These are phyloP conservation scores for Philereme transversata DNA, from an alignment of 2,888 invertebrate genomes.

Conservation along the genomic window DNA sequence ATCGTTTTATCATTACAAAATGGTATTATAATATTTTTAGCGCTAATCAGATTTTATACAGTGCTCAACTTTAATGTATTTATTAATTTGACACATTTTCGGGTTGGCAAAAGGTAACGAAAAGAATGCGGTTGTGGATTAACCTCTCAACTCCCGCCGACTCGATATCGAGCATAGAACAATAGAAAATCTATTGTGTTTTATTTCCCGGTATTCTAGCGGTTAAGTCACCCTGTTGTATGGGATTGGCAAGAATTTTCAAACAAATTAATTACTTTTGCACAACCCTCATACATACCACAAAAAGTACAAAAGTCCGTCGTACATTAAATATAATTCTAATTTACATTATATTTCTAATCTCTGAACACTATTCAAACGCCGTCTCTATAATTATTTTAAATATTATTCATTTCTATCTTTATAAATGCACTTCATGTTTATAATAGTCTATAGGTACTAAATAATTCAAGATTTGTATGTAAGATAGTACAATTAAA, in stretches of 20 bases:
- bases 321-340: constrained; percentile 61
- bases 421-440: constrained; percentile 83
- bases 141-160: no score
- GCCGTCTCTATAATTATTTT: constrained; percentile 61
- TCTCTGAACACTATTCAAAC: constrained; percentile 74
- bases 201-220: no score
- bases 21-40: constrained; percentile 24
- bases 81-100: constrained; percentile 65
- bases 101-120: constrained; percentile 54
- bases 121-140: constrained; percentile 21
- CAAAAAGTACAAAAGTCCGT: constrained; percentile 79
- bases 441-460: constrained; percentile 62
- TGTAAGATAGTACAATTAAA: constrained; percentile 12
- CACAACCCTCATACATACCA: constrained; percentile 73
- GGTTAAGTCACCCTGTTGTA: constrained; percentile 26
- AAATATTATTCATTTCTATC: constrained; percentile 72
- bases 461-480: constrained; percentile 50
- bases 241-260: constrained; percentile 42
- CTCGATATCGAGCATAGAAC: no score
- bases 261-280: constrained; percentile 43
- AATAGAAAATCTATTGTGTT: no score
- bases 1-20: constrained; percentile 29
- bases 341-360: constrained; percentile 57
- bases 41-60: constrained; percentile 23
- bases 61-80: constrained; percentile 40